Base-by-base conservation (phyloP, 2,888 invertebrate species). In the Patella depressa region DNA sequence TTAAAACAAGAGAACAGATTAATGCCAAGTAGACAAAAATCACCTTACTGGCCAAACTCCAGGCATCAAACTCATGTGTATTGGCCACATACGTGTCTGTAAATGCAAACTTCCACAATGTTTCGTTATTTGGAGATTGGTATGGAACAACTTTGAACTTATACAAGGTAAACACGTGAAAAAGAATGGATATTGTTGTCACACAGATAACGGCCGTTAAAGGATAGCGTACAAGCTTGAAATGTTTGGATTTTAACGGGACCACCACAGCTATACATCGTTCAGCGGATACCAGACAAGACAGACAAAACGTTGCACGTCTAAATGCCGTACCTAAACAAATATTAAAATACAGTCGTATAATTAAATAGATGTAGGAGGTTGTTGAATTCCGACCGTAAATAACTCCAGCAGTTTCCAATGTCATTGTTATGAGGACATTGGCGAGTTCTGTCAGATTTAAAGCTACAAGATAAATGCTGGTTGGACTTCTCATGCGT, bases 221-320 rank as follows among this genome's bases (percentile, higher is more conserved):
- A 15, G 71, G 71, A 15, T 19, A 29, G 29, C 34, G 71, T 34
- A 71, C 34, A 34, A 71, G 17, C 14, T 15, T 19, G 71, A 71
- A 24, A 15, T 34, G 71, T 19, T 71, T 71, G 17, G 71, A 71
- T 34, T 71, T 71, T 15, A 71, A 34, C 17, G 71, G 71, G 71
- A 24, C 24, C 12, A 34, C 71, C 71, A 71, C 71, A 0, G 71
- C 71, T 17, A 71, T 34, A 4, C 24, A 34, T 71, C 71, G 5
- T 34, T 71, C 29, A 4, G 34, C 17, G 17, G 71, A 24, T 15
- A 71, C 71, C 15, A 71, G 15, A 19, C 24, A n/a, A 24, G 71
- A 29, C 14, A n/a, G 34, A 34, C 71, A 71, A 34, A 29, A 71
- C 29, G 34, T 34, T 15, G 71, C 17, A 15, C 71, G 17, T 15